Evolutionary conservation across 2,797 vertebrate genomes (phyloP).

Genomic region (Paratrypauchen microcephalus): DNA sequence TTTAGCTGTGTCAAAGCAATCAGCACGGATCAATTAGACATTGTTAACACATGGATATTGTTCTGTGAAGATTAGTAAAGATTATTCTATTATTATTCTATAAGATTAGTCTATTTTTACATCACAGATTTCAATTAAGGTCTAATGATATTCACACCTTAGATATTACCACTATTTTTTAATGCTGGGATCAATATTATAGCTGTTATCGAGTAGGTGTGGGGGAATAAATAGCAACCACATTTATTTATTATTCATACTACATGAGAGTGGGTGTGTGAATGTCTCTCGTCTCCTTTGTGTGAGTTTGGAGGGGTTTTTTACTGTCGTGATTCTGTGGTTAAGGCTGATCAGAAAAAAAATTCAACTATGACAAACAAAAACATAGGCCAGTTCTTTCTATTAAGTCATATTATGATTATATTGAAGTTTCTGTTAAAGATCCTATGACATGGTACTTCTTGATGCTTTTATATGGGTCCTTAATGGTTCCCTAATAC

Average conservation of each 20-base stretch:
- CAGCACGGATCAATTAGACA: slow-evolving; percentile 14
- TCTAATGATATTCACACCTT: not conserved
- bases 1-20: slow-evolving; percentile 43
- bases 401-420: not conserved
- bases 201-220: slow-evolving; percentile 1
- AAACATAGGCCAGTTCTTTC: not conserved
- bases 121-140: not conserved
- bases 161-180: slow-evolving; percentile 4
- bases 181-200: not conserved
- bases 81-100: too few relatives aligned
- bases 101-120: slow-evolving; percentile 15
- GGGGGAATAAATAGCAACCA: not conserved
- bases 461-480: too few relatives aligned
- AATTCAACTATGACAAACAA: not conserved
- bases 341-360: slow-evolving; percentile 15
- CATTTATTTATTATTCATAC: slow-evolving; percentile 7
- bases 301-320: slow-evolving; percentile 1
- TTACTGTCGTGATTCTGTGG: slow-evolving; percentile 26
- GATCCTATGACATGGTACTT: too few relatives aligned
- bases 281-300: slow-evolving; percentile 5
- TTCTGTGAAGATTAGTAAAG: slow-evolving; percentile 23
- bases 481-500: too few relatives aligned
- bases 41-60: slow-evolving; percentile 28
- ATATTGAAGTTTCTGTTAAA: not conserved
- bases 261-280: slow-evolving; percentile 6